phyloP scores from a whole-genome alignment of 2,797 vertebrate genomes.

The Rallus crepitans region DNA sequence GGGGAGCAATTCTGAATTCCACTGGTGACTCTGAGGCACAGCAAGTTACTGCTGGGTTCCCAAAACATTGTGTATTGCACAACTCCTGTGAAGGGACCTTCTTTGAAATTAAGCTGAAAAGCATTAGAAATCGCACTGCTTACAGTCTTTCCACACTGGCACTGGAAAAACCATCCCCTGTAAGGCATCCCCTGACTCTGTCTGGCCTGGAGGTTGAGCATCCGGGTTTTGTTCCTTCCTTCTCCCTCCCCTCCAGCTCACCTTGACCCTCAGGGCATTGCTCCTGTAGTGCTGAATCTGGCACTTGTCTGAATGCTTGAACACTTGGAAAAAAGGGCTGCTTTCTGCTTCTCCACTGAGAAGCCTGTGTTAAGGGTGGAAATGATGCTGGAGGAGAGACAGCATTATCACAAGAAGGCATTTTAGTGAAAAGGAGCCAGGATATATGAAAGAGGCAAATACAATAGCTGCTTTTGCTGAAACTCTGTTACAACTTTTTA shows the following conservation, averaged over 20 bases:
- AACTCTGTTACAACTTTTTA: not conserved
- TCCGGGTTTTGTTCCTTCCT: not conserved
- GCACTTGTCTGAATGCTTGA: not conserved
- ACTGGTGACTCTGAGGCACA: fast-evolving
- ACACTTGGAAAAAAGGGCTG: not conserved
- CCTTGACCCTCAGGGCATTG: not conserved
- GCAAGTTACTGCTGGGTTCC: not conserved
- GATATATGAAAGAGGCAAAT: not conserved
- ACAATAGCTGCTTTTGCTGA: not conserved
- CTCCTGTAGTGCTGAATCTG: not conserved
- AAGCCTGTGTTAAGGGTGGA: not conserved
- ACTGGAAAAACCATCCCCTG: not conserved
- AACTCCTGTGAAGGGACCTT: not conserved
- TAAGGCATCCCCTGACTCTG: too few relatives aligned
- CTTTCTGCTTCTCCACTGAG: not conserved
- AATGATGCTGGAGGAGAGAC: not conserved
- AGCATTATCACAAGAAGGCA: not conserved
- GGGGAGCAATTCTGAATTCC: not conserved
- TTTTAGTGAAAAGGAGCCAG: not conserved
- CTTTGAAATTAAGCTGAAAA: not conserved
- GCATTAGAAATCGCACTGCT: fast-evolving
- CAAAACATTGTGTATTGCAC: not conserved
- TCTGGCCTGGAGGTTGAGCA: not conserved
- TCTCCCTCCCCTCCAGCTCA: not conserved
- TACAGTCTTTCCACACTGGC: not conserved